Conservation (phyloP, 2,888 invertebrate genomes). For the Panorpa germanica region DNA sequence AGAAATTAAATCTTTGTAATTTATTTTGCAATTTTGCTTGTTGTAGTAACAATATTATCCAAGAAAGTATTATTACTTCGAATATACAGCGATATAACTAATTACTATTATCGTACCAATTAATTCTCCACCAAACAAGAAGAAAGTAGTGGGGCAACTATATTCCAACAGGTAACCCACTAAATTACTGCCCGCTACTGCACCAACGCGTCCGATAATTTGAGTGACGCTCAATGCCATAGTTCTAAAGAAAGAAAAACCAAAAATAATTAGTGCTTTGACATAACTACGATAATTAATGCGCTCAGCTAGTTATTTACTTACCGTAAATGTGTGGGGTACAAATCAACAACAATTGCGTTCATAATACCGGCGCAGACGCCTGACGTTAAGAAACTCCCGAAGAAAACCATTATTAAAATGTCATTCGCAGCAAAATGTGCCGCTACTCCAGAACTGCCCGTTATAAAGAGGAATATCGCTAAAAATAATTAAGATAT, state of each 20-base stretch:
- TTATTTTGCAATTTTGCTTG: no score
- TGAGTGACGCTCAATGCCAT: conserved; percentile 23
- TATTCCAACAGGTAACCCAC: conserved; percentile 17
- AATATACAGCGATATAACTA: no score
- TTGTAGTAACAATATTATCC: no score
- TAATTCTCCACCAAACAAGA: no score
- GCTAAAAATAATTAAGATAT: conserved; percentile 14
- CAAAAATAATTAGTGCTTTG: background rate
- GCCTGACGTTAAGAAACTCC: conserved; percentile 31
- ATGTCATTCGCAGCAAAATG: conserved; percentile 36
- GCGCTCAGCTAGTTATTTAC: background rate
- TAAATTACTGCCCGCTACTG: conserved; percentile 20
- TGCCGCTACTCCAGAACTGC: conserved; percentile 33
- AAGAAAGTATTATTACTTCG: no score
- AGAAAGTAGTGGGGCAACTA: no score
- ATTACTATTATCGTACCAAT: no score
- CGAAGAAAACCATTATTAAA: conserved; percentile 36
- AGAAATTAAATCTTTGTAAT: no score
- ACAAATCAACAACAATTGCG: conserved; percentile 35
- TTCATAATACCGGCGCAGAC: conserved; percentile 35
- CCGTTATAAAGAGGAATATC: conserved; percentile 26
- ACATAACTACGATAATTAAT: conserved; percentile 4
- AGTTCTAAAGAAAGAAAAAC: conserved; percentile 16
- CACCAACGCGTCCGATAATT: conserved; percentile 22
- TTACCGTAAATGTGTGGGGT: conserved; percentile 32